A percentile compares a stretch with the other conserved stretches of the same genome.
phyloP scores from a whole-genome alignment of 2,888 invertebrate species.

The Frankliniella fusca region DNA sequence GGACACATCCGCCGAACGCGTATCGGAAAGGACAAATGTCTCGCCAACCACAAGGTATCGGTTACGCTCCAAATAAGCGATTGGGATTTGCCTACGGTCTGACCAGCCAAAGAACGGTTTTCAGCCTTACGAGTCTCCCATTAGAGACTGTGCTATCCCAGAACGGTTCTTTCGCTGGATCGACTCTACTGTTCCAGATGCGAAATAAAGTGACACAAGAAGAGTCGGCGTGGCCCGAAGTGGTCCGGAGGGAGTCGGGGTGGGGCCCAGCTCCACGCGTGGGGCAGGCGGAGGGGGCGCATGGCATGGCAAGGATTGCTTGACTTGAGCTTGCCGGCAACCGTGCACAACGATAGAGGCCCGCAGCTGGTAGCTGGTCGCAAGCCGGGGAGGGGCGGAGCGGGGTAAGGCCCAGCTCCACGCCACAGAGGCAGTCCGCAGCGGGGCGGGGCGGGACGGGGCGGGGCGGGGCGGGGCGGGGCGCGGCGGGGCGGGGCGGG shows the following conservation, averaged over 20 bases:
- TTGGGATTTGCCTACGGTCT: no score
- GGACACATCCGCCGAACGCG: no score
- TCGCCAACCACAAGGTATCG: no score
- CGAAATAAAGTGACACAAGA: no score
- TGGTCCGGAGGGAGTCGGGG: not conserved
- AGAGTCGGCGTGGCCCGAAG: not conserved
- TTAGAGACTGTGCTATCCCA: no score
- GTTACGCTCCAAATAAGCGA: no score
- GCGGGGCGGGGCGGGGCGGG: not conserved
- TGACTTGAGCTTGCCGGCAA: not conserved
- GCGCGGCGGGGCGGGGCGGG: not conserved
- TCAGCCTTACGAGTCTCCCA: no score
- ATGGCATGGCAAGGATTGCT: not conserved
- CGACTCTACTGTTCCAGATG: no score
- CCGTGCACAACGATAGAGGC: not conserved
- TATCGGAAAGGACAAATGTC: no score
- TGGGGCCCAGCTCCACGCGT: not conserved
- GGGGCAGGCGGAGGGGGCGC: not conserved
- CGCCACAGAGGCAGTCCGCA: not conserved
- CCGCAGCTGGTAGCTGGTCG: not conserved
- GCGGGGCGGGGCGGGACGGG: not conserved
- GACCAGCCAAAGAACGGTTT: no score
- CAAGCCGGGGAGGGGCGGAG: not conserved
- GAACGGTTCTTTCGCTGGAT: no score
- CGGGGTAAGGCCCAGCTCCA: not conserved